Conservation (phyloP, 2,113 vertebrate genomes). For the Camelus bactrianus region DNA sequence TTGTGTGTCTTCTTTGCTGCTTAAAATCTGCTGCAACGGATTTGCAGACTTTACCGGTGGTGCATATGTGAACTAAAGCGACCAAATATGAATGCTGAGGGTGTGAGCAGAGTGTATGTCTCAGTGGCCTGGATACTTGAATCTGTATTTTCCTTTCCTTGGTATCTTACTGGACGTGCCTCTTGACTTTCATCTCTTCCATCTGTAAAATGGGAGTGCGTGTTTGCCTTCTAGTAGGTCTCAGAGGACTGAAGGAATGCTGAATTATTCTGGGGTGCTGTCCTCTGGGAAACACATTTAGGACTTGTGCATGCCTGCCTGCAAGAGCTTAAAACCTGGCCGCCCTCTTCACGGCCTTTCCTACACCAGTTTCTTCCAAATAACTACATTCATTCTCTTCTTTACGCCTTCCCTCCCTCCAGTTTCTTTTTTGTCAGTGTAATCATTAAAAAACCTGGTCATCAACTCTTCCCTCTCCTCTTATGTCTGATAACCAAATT, state of each 20-base stretch:
- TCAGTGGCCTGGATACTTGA: background rate
- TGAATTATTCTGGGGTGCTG: background rate
- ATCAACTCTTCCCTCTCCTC: background rate
- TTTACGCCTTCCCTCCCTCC: background rate
- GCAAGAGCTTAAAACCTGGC: background rate
- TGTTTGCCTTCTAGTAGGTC: background rate
- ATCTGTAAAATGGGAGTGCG: background rate
- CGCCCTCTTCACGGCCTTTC: background rate
- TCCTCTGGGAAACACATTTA: background rate
- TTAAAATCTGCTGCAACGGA: conserved; percentile 28
- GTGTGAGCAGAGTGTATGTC: conserved; percentile 8
- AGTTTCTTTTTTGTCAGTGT: background rate
- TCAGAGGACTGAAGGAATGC: background rate
- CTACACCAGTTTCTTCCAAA: background rate
- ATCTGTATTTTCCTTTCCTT: background rate
- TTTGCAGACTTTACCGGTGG: background rate
- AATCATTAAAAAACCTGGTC: background rate
- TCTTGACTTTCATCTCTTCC: background rate
- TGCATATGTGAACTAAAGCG: background rate
- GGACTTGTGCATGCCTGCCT: background rate
- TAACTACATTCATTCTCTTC: background rate
- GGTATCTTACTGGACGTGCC: background rate
- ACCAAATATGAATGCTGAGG: background rate
- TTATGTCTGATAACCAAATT: background rate
- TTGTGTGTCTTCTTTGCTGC: conserved; percentile 6